Conservation (phyloP, 2,113 vertebrate species). For the Todiramphus saurophagus region DNA sequence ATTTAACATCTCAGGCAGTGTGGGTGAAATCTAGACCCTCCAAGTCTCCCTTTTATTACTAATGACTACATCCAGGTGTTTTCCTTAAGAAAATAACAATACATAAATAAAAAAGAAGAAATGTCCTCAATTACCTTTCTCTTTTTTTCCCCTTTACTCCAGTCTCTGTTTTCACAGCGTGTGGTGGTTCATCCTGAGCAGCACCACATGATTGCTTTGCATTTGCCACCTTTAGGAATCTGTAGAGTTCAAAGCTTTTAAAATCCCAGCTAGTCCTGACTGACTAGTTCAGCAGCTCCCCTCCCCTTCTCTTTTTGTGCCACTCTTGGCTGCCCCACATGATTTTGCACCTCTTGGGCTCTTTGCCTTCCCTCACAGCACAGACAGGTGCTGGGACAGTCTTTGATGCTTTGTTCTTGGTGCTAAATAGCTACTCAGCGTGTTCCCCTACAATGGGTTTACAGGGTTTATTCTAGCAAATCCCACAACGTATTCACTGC, state of each 20-base stretch:
- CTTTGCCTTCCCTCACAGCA: neutral
- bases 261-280: neutral
- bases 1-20: neutral
- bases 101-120: neutral
- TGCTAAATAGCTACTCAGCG: neutral
- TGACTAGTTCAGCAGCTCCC: neutral
- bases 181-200: rapidly evolving
- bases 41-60: neutral
- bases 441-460: neutral
- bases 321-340: neutral
- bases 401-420: neutral
- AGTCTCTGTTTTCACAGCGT: neutral
- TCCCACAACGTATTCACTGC: neutral
- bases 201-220: rapidly evolving
- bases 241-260: neutral
- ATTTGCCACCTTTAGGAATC: neutral
- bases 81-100: neutral
- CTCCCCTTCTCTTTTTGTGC: neutral
- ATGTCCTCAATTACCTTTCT: neutral
- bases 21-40: neutral
- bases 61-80: neutral
- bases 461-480: neutral
- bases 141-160: neutral
- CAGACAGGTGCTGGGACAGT: neutral
- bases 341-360: neutral